Evolutionary conservation across 2,113 vertebrate genomes (phyloP), one percentile per base, ranked within the genome.

Genomic region (Oxyura jamaicensis): DNA sequence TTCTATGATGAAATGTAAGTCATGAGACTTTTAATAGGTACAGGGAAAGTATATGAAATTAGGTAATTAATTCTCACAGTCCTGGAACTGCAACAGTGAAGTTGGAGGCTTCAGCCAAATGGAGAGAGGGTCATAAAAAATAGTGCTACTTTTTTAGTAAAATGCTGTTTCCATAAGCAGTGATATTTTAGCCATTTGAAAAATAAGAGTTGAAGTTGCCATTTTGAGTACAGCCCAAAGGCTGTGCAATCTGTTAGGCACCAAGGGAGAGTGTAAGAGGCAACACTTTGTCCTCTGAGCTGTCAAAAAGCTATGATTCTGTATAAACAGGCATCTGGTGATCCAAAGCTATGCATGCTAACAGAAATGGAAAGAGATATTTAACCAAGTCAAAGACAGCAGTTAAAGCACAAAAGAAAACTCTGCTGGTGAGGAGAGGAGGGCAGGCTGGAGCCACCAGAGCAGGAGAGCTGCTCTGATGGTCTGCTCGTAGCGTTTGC

Each of bases 311-410:
- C 95, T 93, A 10, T 13, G 88, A 39, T 96, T 86, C 93, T 93
- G 92, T 95, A 95, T 96, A 97, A 96, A 97, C 93, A 96, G 91
- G 94, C 95, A 97, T 63, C 96, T 96, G 96, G 85, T 96, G 90
- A 96, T 87, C 85, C 46, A 76, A 31, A 95, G 94, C 92, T 86
- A 7, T 67, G 90, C 94, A 21, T 59, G 73, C 21, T 35, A 52
- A 86, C 93, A 76, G 90, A 66, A 78, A 48, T 39, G 88, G 78
- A 42, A 33, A 68, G 88, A 82, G 94, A 93, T 8, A 90, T 60
- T 80, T 22, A 75, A 94, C 88, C 79, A 5, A 94, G 91, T 42
- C 90, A 39, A 77, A 95, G 93, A 35, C 91, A 81, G 88, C 79
- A 83, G 82, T 16, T 67, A 12, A 44, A 75, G 94, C 90, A 86